These are phyloP conservation scores for Pangasius krempfi DNA, from an alignment of 2,797 vertebrate genomes.

Conservation along the genomic window DNA sequence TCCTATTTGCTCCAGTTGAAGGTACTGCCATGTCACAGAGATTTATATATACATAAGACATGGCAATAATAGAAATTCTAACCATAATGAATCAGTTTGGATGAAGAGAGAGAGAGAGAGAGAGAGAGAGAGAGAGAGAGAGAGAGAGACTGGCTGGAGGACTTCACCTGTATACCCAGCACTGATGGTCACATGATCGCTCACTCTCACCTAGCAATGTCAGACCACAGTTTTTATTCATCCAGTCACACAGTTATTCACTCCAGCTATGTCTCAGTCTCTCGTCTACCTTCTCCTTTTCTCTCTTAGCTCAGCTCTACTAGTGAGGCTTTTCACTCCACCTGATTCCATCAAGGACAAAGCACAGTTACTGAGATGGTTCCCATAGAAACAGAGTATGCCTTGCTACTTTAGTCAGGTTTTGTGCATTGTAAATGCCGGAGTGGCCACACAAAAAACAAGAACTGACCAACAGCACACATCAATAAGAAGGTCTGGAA, in stretches of 20 bases:
- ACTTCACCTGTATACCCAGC: background rate
- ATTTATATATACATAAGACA: background rate
- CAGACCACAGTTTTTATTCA: conserved; percentile 8
- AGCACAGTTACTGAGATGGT: conserved; percentile 62
- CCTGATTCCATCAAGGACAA: conserved; percentile 69
- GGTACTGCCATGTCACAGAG: background rate
- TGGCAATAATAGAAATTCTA: background rate
- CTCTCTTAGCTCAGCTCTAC: conserved; percentile 35
- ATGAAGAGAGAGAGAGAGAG: background rate
- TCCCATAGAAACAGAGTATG: conserved; percentile 72
- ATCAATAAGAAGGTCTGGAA: conserved; percentile 24
- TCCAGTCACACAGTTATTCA: conserved; percentile 26
- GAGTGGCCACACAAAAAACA: conserved; percentile 37
- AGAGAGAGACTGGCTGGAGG: background rate
- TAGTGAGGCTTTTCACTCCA: conserved; percentile 48
- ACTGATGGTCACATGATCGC: background rate
- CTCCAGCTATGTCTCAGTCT: conserved; percentile 9
- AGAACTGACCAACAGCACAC: conserved; percentile 34
- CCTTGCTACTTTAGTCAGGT: conserved; percentile 59
- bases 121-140: background rate
- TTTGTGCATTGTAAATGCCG: conserved; percentile 48
- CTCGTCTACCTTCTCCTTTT: background rate
- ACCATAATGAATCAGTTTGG: background rate
- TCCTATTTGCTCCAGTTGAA: conserved; percentile 11
- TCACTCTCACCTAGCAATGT: background rate